Percentiles rank a stretch among this genome's conserved stretches.
phyloP scores from a whole-genome alignment of 37 sponge, comb jelly and placozoan genomes.

The Geodia barretti region DNA sequence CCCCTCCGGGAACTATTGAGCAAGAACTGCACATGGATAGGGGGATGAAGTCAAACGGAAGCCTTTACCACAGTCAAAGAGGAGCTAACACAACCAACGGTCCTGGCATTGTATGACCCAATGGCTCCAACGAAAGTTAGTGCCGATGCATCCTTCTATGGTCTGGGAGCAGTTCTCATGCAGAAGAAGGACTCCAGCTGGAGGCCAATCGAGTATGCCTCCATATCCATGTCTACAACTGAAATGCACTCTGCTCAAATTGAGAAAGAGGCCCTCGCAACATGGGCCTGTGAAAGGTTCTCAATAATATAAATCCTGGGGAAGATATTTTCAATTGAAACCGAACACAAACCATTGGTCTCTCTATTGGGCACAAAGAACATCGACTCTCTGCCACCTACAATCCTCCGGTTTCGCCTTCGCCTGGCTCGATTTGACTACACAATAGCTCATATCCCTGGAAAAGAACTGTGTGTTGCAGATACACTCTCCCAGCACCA shows the following conservation, averaged over 20 bases:
- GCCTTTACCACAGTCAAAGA: conserved; percentile 18
- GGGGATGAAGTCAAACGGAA: conserved; percentile 8
- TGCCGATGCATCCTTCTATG: conserved; percentile 48
- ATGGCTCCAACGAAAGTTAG: not conserved
- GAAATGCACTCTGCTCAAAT: conserved; percentile 21
- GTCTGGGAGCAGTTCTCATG: conserved; percentile 30
- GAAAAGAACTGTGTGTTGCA: too few relatives aligned
- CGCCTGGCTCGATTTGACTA: too few relatives aligned
- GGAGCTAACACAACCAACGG: not conserved
- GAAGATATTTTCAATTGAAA: too few relatives aligned
- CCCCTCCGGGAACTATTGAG: conserved; percentile 35
- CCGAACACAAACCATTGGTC: too few relatives aligned
- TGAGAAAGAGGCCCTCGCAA: too few relatives aligned
- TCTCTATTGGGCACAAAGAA: too few relatives aligned
- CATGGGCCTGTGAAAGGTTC: too few relatives aligned
- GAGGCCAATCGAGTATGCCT: conserved; percentile 33
- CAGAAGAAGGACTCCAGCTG: conserved; percentile 20
- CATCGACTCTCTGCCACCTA: too few relatives aligned
- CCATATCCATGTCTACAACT: conserved; percentile 31
- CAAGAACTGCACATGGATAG: conserved; percentile 3
- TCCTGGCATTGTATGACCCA: conserved; percentile 13
- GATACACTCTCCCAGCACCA: too few relatives aligned
- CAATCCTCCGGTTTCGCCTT: too few relatives aligned
- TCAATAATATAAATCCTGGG: too few relatives aligned
- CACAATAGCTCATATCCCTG: too few relatives aligned